Base-by-base conservation (phyloP, 2,113 vertebrate genomes). In the Microcebus griseorufus region DNA sequence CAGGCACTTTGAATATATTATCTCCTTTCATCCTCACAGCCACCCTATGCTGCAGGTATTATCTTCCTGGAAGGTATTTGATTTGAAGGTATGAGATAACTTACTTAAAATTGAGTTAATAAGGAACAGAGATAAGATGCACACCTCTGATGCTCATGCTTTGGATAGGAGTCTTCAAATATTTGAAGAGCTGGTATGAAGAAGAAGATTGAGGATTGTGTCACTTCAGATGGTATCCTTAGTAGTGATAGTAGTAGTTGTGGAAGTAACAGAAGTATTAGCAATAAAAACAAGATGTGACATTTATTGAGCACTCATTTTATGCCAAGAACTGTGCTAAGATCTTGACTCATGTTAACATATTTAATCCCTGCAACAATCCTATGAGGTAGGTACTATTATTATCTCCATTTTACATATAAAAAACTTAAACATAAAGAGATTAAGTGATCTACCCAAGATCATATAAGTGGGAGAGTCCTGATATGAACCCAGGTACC, bases 181-280 rank as follows among this genome's bases (percentile, higher is more conserved):
- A 96, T 94, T 90, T 92, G 45, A 95, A 89, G 10, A 97, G 37
- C 60, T 90, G 67, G 42, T 87, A 79, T 73, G 60, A 80, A 88
- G n/a, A 92, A 82, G 42, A 72, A 8, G 58, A 90, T 88, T 88
- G 58, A 95, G 18, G 18, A 84, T 79, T 86, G 20, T 75, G 82
- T 70, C 20, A 73, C n/a, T 79, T 34, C 45, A 22, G 48, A 53
- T 12, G 23, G 23, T 42, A 79, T 51, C 29, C 29, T 90, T 94
- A 48, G 53, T 65, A 23, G 9, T 82, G 34, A 84, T 55, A 95
- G 75, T 70, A 86, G 48, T n/a, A 34, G 11, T 89, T 85, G 16
- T 92, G 70, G 86, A 85, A 81, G 42, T 92, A 82, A 53, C 64
- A 94, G 18, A 83, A 79, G 17, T 82, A 91, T 94, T 93, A 69